Percentiles rank a stretch among this genome's conserved stretches.
phyloP scores from a whole-genome alignment of 2,888 invertebrate species.

The Noctua comes region DNA sequence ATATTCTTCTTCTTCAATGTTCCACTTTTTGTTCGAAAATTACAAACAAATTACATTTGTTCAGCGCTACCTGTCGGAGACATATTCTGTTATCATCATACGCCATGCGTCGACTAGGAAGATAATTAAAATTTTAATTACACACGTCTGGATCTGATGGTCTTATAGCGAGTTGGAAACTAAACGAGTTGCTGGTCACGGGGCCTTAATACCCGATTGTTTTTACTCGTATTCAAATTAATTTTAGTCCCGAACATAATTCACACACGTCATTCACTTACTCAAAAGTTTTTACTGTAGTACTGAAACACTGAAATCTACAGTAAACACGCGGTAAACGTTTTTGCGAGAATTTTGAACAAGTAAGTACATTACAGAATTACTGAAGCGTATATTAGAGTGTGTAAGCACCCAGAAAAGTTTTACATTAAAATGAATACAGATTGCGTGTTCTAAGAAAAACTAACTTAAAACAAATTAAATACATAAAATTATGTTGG shows the following conservation, averaged over 20 bases:
- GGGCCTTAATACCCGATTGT: constrained; percentile 10
- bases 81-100: constrained; percentile 58
- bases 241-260: constrained; percentile 33
- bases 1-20: constrained; percentile 58
- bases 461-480: background rate
- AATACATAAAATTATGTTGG: background rate
- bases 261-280: constrained; percentile 17
- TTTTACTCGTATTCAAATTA: constrained; percentile 34
- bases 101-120: constrained; percentile 42
- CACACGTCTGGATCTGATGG: constrained; percentile 53
- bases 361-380: constrained; percentile 31
- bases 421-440: constrained; percentile 24
- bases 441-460: background rate
- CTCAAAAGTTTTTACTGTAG: constrained; percentile 36
- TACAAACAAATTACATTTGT: constrained; percentile 67
- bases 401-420: too few species aligned
- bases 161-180: constrained; percentile 24
- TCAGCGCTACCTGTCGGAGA: constrained; percentile 59
- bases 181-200: constrained; percentile 9
- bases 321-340: constrained; percentile 27
- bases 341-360: constrained; percentile 40
- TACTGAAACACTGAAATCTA: constrained; percentile 18
- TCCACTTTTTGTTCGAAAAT: constrained; percentile 64
- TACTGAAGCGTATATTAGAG: constrained; percentile 26
- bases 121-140: constrained; percentile 68